Evolutionary conservation across 2,888 invertebrate species (phyloP), one percentile per base, ranked within the genome.

Genomic region (Tinea pellionella): DNA sequence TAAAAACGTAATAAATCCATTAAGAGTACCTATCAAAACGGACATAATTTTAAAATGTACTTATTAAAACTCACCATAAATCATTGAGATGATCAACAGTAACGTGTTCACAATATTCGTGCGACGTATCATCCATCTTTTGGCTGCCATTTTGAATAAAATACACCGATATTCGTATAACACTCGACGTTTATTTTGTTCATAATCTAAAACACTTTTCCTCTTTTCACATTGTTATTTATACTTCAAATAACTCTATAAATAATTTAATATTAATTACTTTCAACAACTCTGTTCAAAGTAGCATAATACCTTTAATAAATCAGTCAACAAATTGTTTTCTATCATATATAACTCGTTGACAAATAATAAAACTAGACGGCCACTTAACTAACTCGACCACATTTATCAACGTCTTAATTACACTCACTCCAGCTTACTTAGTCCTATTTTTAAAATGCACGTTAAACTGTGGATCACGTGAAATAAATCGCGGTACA

Each of bases 21-120:
- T 6, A 6, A 37, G n/a, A 12, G 9, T n/a, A 2, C 2, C 37
- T 37, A 37, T 37, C n/a, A n/a, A 37, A 37, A 37, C 9, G 37
- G 37, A 6, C 37, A 37, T 37, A 37, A 37, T 37, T 37, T 37
- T 37, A 6, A 9, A 30, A 30, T n/a, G n/a, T n/a, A 30, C 30
- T 7, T 37, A 37, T 37, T 37, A n/a, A 32, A 32, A 83, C 87
- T 87, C 69, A 87, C 87, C 87, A 64, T 87, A 86, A 67, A 85
- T 81, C 77, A 83, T 78, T 13, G 83, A 78, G 63, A 82, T 66
- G 69, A 83, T 75, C 41, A 86, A 73, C 59, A 86, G 68, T 62
- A 84, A 67, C 53, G 83, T 84, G 74, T 85, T 84, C 75, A 85
- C 64, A 64, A 81, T 63, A 64, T 75, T 80, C 63, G 82, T 82